Evolutionary conservation across 2,888 invertebrate genomes (phyloP).

Genomic region (Parelbella ahira): DNA sequence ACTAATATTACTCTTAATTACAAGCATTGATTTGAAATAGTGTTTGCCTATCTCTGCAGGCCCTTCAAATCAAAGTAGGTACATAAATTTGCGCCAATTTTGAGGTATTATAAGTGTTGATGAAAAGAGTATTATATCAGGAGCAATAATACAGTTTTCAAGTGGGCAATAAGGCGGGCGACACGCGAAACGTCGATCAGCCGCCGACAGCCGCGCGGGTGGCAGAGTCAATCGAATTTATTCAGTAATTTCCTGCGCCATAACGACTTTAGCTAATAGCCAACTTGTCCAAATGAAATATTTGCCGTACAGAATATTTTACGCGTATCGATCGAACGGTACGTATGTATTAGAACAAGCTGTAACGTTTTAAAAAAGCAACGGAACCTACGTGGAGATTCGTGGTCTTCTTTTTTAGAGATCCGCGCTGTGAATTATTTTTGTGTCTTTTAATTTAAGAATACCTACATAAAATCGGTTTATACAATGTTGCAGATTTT

Average conservation of each 20-base stretch:
- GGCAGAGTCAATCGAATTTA: constrained; percentile 70
- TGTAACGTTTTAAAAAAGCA: background rate
- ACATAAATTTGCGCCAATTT: too few species aligned
- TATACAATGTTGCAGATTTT: too few species aligned
- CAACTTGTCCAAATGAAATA: constrained; percentile 48
- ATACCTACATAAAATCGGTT: too few species aligned
- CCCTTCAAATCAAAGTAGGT: too few species aligned
- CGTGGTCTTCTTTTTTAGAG: background rate
- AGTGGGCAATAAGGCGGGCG: constrained; percentile 31
- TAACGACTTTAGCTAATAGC: constrained; percentile 53
- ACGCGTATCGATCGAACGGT: constrained; percentile 1
- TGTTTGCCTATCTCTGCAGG: too few species aligned
- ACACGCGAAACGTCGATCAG: constrained; percentile 70
- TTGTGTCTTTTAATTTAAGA: too few species aligned
- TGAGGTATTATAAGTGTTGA: background rate
- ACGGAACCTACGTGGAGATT: background rate
- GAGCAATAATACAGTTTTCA: constrained; percentile 29
- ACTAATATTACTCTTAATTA: too few species aligned
- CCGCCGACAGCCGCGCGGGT: constrained; percentile 48
- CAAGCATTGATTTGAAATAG: too few species aligned
- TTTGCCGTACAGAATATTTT: constrained; percentile 45
- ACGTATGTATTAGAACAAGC: background rate
- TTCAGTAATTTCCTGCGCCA: constrained; percentile 63
- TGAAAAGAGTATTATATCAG: constrained; percentile 8
- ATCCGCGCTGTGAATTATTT: too few species aligned